A percentile compares a stretch with the other conserved stretches of the same genome.
Conservation (phyloP, 2,113 vertebrate genomes). For the Stictonetta naevosa region DNA sequence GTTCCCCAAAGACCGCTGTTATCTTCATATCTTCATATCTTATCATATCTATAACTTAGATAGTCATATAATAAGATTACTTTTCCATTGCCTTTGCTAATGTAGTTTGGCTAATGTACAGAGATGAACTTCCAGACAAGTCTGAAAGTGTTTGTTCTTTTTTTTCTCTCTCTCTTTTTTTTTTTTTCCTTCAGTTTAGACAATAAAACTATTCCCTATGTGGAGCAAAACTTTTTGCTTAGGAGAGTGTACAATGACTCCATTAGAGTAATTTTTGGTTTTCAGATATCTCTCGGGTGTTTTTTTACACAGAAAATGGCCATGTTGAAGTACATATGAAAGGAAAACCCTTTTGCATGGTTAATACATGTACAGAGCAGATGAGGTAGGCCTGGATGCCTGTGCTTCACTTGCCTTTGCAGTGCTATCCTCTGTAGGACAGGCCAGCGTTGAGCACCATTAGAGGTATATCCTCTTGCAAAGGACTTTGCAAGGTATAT, state of each 20-base stretch:
- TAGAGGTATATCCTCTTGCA: neutral
- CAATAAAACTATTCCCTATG: neutral
- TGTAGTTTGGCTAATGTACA: neutral
- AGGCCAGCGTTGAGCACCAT: neutral
- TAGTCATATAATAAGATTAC: neutral
- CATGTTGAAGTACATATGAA: neutral
- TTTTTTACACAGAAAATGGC: neutral
- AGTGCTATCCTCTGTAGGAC: neutral
- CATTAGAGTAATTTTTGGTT: neutral
- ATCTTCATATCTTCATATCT: neutral
- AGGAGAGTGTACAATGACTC: neutral
- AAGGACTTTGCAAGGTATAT: no score
- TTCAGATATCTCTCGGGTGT: neutral
- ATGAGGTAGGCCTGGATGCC: neutral
- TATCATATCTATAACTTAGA: no score
- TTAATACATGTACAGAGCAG: neutral
- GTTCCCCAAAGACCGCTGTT: neutral
- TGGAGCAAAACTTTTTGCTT: neutral
- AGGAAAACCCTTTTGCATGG: neutral
- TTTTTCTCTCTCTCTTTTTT: no score
- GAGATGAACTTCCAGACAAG: neutral
- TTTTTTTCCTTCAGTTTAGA: neutral
- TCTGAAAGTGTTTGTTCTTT: neutral
- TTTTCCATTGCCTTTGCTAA: constrained; percentile 2
- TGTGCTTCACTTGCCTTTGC: neutral